A percentile compares a stretch with the other conserved stretches of the same genome.
These are phyloP conservation scores for Microcebus tavaratra DNA, from an alignment of 2,113 vertebrate genomes.

Conservation along the genomic window DNA sequence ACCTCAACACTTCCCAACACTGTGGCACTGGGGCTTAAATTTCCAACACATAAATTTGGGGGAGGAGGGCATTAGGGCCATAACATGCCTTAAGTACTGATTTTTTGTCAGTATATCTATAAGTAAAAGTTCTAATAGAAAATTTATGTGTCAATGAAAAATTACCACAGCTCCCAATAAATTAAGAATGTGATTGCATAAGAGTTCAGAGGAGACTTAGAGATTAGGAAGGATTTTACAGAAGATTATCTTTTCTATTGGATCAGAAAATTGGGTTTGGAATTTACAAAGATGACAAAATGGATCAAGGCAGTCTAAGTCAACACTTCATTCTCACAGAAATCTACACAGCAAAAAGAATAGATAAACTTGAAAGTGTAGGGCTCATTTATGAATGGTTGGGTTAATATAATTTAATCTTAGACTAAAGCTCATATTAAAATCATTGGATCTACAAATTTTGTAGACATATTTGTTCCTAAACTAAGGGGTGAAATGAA, in stretches of 20 bases:
- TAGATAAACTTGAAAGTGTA: background rate
- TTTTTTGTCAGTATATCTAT: background rate
- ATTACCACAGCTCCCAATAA: background rate
- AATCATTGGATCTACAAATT: background rate
- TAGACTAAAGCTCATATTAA: background rate
- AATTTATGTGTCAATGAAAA: background rate
- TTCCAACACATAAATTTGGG: background rate
- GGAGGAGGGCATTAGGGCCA: rapidly evolving
- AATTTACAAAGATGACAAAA: background rate
- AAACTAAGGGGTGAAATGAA: background rate
- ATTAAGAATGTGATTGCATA: background rate
- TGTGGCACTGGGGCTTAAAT: background rate
- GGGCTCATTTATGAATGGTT: background rate
- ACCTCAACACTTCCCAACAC: background rate
- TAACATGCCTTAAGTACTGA: background rate
- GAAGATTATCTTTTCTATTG: background rate
- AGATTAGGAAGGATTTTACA: background rate
- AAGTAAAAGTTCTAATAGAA: background rate
- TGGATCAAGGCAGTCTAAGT: background rate
- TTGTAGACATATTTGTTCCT: background rate
- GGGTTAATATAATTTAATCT: background rate
- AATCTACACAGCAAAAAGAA: background rate
- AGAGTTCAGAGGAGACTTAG: background rate
- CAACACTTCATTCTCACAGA: background rate
- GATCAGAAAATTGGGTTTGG: background rate